These are phyloP conservation scores for Archilochus colubris DNA, from an alignment of 2,113 vertebrate species.

Conservation along the genomic window DNA sequence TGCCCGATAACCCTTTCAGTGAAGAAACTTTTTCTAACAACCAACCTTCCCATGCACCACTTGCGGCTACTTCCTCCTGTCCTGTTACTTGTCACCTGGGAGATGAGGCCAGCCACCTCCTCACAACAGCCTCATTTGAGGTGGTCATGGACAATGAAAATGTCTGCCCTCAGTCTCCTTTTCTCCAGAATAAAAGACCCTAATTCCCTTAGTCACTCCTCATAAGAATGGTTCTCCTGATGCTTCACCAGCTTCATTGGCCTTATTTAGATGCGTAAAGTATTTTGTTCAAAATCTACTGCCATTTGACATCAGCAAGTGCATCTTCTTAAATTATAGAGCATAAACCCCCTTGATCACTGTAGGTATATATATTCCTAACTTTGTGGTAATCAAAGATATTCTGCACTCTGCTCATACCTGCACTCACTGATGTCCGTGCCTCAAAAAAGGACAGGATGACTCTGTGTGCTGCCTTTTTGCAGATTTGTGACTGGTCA, in stretches of 20 bases:
- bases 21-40: background rate
- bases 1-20: background rate
- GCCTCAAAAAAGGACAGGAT: background rate
- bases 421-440: background rate
- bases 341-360: background rate
- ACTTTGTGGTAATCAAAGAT: background rate
- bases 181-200: background rate
- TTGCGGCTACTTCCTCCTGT: background rate
- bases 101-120: background rate
- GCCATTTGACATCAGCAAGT: background rate
- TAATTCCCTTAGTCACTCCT: rapidly evolving
- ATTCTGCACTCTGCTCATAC: background rate
- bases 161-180: background rate
- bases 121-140: background rate
- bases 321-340: background rate
- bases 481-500: background rate
- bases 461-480: background rate
- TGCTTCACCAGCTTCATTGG: background rate
- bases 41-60: rapidly evolving
- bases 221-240: background rate
- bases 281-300: background rate
- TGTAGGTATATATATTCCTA: background rate
- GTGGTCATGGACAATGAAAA: rapidly evolving
- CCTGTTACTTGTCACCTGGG: background rate
- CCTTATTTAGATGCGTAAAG: background rate